Evolutionary conservation across 2,888 invertebrate genomes (phyloP).

Genomic region (Drosophila formosana): DNA sequence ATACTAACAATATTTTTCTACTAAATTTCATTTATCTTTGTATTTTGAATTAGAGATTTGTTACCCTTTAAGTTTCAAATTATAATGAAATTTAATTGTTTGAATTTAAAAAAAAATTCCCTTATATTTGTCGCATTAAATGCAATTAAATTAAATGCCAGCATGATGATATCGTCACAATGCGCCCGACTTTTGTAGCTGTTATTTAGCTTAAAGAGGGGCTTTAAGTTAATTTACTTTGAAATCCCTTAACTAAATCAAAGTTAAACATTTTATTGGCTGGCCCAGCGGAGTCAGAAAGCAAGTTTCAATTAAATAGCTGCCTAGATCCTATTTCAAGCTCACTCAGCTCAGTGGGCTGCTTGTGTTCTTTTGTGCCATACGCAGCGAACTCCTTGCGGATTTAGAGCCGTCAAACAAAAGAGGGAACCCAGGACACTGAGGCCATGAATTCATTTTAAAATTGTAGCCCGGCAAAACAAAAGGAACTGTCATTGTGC

Average conservation of each 20-base stretch:
- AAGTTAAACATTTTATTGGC: constrained; percentile 81
- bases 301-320: constrained; percentile 81
- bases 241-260: constrained; percentile 80
- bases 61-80: too few relatives aligned
- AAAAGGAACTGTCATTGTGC: constrained; percentile 78
- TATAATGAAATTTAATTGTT: too few relatives aligned
- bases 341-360: neutral
- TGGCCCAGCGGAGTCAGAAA: constrained; percentile 73
- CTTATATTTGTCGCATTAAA: neutral
- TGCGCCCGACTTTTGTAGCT: neutral
- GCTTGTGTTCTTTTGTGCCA: constrained; percentile 2
- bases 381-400: constrained; percentile 63
- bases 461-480: constrained; percentile 73
- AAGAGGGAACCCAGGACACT: constrained; percentile 51
- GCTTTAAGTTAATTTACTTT: constrained; percentile 62
- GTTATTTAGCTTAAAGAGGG: constrained; percentile 10
- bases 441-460: constrained; percentile 80
- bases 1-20: neutral
- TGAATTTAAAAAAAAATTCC: too few relatives aligned
- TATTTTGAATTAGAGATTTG: too few relatives aligned
- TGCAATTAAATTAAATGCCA: neutral
- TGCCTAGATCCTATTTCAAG: constrained; percentile 22
- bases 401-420: constrained; percentile 76
- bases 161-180: neutral
- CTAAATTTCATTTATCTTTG: too few relatives aligned